These are phyloP conservation scores for Oreochromis tanganicae DNA, from an alignment of 2,113 vertebrate genomes.

Conservation along the genomic window DNA sequence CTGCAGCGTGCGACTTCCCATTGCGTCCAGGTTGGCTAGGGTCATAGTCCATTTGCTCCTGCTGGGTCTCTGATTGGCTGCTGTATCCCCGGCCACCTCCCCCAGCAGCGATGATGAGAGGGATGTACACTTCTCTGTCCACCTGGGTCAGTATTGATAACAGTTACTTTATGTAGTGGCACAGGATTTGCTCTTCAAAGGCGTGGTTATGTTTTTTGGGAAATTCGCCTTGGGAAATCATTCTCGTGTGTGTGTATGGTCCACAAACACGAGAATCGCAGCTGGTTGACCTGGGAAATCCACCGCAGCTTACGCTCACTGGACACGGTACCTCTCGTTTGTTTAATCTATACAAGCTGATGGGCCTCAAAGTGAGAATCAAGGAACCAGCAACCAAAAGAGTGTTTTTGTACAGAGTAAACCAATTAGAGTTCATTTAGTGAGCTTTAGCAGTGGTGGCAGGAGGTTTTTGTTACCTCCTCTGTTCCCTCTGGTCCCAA, in stretches of 20 bases:
- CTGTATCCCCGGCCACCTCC: constrained; percentile 93
- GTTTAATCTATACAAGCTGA: neutral
- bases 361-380: neutral
- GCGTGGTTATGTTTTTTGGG: neutral
- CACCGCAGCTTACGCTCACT: neutral
- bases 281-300: neutral
- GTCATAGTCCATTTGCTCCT: constrained; percentile 86
- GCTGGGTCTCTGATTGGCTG: constrained; percentile 66
- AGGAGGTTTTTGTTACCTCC: neutral
- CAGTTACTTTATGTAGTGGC: neutral
- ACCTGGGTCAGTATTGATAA: constrained; percentile 70
- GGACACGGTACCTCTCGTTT: neutral
- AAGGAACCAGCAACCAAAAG: neutral
- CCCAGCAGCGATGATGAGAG: constrained; percentile 91
- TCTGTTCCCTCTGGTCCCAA: neutral
- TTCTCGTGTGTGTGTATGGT: rapidly evolving
- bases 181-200: neutral
- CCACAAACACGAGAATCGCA: neutral
- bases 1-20: constrained; percentile 89
- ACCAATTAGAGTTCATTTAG: neutral
- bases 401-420: neutral
- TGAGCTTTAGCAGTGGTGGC: neutral
- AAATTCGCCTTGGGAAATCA: neutral
- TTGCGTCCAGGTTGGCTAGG: constrained; percentile 81
- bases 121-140: constrained; percentile 77